Evolutionary conservation across 2,113 vertebrate species (phyloP).

Genomic region (Brachypodius melanocephalos): DNA sequence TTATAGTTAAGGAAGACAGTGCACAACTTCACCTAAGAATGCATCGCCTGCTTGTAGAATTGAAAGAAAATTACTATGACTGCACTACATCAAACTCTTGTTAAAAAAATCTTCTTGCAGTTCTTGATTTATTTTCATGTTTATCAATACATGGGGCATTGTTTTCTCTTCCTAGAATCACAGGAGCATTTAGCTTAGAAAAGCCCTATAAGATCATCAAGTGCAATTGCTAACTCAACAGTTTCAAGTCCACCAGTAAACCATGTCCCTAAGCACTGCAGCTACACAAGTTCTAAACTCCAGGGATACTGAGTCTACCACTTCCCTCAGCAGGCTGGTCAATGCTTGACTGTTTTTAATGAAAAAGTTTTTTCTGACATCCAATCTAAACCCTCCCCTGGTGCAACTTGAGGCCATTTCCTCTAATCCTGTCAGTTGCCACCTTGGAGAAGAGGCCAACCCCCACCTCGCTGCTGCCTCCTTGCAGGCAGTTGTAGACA

Average conservation of each 20-base stretch:
- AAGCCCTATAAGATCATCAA: background rate
- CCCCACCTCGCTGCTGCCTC: accelerated
- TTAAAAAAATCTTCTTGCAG: background rate
- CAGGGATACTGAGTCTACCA: no score
- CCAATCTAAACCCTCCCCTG: background rate
- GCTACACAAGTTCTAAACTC: accelerated
- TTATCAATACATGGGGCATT: background rate
- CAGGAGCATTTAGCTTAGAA: background rate
- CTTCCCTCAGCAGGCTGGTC: background rate
- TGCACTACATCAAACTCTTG: background rate
- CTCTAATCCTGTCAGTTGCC: background rate
- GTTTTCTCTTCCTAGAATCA: background rate
- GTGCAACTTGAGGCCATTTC: background rate
- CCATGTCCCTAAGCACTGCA: background rate
- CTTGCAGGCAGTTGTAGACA: background rate
- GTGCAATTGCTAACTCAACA: background rate
- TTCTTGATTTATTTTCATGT: background rate
- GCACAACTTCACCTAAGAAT: background rate
- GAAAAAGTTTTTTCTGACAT: background rate
- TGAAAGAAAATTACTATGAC: background rate
- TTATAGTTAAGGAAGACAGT: background rate
- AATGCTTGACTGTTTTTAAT: background rate
- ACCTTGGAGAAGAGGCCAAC: background rate
- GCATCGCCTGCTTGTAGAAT: background rate
- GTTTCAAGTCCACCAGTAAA: background rate